Evolutionary conservation across 1,140 invertebrate genomes (phyloP).

Genomic region (Cotesia typhae): DNA sequence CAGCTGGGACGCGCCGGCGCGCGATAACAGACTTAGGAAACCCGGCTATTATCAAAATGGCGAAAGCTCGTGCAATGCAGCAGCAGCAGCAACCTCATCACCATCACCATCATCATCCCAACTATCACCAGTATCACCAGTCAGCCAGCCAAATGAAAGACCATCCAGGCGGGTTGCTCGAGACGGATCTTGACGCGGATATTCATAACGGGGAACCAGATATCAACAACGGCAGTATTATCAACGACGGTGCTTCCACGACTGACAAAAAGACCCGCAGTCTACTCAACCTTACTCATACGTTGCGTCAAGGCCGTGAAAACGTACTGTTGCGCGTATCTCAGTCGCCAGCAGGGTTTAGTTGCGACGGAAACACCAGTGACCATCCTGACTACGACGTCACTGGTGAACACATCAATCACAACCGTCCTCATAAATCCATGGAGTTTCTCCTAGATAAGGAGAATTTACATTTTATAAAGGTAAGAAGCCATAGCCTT

Average conservation of each 20-base stretch:
- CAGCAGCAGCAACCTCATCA: constrained; percentile 38
- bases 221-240: constrained; percentile 43
- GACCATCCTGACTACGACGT: constrained; percentile 37
- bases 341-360: constrained; percentile 56
- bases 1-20: constrained; percentile 60
- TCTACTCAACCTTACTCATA: constrained; percentile 78
- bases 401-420: constrained; percentile 57
- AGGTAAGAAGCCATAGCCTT: constrained; percentile 66
- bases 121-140: constrained; percentile 26
- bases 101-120: constrained; percentile 16
- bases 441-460: constrained; percentile 94
- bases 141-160: constrained; percentile 43
- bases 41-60: constrained; percentile 64
- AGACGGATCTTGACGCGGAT: constrained; percentile 84
- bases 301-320: constrained; percentile 59
- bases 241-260: constrained; percentile 64
- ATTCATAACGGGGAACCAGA: constrained; percentile 42
- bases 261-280: constrained; percentile 77
- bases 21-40: constrained; percentile 63
- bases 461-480: constrained; percentile 80
- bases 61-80: constrained; percentile 64
- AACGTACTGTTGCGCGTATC: constrained; percentile 56
- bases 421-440: constrained; percentile 79
- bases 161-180: constrained; percentile 75
- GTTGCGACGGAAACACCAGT: constrained; percentile 46